phyloP scores from a whole-genome alignment of 2,888 invertebrate genomes.

The Drosophila percnosoma region DNA sequence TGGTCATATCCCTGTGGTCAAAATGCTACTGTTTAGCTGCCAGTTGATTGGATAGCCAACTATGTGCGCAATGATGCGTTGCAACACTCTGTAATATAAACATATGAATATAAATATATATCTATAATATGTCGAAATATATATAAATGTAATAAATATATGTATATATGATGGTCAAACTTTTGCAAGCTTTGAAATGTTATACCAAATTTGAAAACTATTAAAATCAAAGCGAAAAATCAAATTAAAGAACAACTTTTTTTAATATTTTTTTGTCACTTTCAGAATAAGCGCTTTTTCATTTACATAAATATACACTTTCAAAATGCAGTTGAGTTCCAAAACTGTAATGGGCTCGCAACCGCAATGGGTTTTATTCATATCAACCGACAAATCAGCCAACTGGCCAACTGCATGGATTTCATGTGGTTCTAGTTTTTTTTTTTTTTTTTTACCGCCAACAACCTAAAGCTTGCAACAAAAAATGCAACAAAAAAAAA shows the following conservation, averaged over 20 bases:
- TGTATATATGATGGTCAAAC: background rate
- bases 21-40: slow-evolving; percentile 23
- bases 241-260: background rate
- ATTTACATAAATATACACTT: slow-evolving; percentile 1
- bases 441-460: slow-evolving; percentile 11
- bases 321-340: background rate
- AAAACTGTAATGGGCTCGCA: background rate
- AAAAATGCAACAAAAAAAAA: slow-evolving; percentile 4
- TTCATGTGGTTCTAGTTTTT: slow-evolving; percentile 8
- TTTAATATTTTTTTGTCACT: background rate
- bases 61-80: background rate
- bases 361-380: slow-evolving; percentile 24
- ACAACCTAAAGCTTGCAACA: slow-evolving; percentile 4
- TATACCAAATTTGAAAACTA: background rate
- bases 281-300: background rate
- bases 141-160: background rate
- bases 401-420: slow-evolving; percentile 29
- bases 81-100: background rate
- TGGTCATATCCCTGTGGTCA: slow-evolving; percentile 23
- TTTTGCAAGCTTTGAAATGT: background rate
- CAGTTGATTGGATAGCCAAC: slow-evolving; percentile 30
- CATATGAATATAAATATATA: background rate
- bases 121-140: background rate
- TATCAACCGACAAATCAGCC: slow-evolving; percentile 28
- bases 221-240: background rate